Evolutionary conservation across 2,888 invertebrate species (phyloP), one percentile per base, ranked within the genome.

Genomic region (Furcula furcula): DNA sequence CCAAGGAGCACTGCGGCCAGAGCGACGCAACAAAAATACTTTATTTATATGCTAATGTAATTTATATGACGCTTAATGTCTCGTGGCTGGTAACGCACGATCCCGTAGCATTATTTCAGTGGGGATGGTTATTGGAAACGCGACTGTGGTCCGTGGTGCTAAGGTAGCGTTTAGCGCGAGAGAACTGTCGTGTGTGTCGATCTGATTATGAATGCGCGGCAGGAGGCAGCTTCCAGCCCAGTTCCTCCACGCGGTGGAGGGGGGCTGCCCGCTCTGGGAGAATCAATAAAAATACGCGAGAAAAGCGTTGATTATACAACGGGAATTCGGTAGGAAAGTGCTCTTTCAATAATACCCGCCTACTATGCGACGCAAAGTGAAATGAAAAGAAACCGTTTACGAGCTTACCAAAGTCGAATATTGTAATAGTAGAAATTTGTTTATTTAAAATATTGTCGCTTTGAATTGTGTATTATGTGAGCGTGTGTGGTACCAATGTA

Each of bases 21-120:
- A 74, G 76, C 74, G 55, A 76, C 69, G 72, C 84, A 81, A 85
- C 87, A 84, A 84, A 87, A 85, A 87, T 88, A 85, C 86, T 88
- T 88, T 87, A 88, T 88, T 87, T 88, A 88, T 87, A 88, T 87
- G 88, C 83, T 86, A 88, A 88, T 87, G 88, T 88, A 86, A 88
- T 87, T 88, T 88, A 88, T 88, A 87, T 86, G 86, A 87, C 82
- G 86, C 79, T 87, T 87, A 88, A 87, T 87, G 86, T 86, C 86
- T 86, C 77, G 75, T 83, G 77, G 79, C 73, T 82, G 85, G 86
- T 87, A 88, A 86, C 83, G 86, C 87, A 88, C 87, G 86, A 86
- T 82, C 84, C 76, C 73, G 75, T 65, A 80, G 76, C 79, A 81
- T 82, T 84, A 78, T 81, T 81, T 76, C 71, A 76, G 69, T 31